These are phyloP conservation scores for Stomorhina lunata DNA, from an alignment of 2,888 invertebrate genomes.

Conservation along the genomic window DNA sequence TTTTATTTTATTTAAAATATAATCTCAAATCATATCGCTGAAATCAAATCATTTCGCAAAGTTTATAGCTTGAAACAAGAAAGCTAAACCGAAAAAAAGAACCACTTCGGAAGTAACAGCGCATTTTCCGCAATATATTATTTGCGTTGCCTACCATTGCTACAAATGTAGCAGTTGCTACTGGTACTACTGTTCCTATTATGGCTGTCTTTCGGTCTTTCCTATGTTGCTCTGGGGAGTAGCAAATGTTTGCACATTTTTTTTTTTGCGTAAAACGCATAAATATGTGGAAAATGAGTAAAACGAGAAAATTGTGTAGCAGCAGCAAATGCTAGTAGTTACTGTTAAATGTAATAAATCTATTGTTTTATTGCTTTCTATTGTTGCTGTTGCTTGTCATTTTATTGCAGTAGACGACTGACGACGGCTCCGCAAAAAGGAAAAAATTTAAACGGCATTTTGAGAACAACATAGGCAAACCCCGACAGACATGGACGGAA, in stretches of 20 bases:
- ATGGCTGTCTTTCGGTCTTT: background rate
- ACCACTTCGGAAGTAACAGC: constrained; percentile 39
- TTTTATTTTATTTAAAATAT: background rate
- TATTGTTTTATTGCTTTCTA: constrained; percentile 52
- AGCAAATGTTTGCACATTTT: background rate
- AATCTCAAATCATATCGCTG: constrained; percentile 29
- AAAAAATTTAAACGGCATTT: background rate
- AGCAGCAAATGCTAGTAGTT: constrained; percentile 16
- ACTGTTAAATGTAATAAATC: constrained; percentile 53
- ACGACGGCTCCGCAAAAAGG: background rate
- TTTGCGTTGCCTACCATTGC: constrained; percentile 7
- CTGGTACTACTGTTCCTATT: background rate
- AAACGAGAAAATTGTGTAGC: background rate
- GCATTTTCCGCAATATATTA: constrained; percentile 40
- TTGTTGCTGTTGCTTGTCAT: constrained; percentile 30
- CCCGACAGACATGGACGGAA: background rate
- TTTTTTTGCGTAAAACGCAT: background rate
- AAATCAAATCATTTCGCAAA: constrained; percentile 25
- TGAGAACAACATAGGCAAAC: background rate
- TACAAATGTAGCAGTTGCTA: background rate
- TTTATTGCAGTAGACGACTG: constrained; percentile 25
- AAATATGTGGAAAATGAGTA: background rate
- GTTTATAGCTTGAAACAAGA: background rate
- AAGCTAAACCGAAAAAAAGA: background rate
- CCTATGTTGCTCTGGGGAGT: background rate